Percentiles rank a stretch among this genome's conserved stretches.
Evolutionary conservation across 2,888 invertebrate species (phyloP).

Genomic region (Pemphredon lugubris): DNA sequence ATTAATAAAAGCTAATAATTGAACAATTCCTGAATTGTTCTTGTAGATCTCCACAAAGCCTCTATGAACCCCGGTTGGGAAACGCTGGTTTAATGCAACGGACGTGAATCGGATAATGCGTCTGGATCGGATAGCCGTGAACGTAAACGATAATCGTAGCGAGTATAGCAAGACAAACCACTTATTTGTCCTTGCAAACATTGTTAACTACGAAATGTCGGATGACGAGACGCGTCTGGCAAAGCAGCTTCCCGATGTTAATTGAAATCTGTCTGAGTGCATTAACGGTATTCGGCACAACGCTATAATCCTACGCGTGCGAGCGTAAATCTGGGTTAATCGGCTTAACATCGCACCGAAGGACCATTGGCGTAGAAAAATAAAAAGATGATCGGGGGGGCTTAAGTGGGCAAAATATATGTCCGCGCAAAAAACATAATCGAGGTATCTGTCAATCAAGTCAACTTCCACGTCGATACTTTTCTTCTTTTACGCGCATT

Average conservation of each 20-base stretch:
- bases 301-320: constrained; percentile 38
- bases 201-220: too few relatives aligned
- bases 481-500: not conserved
- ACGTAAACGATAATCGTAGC: too few relatives aligned
- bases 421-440: constrained; percentile 31
- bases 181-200: too few relatives aligned
- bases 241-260: constrained; percentile 19
- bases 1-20: too few relatives aligned
- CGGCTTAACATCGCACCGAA: constrained; percentile 53
- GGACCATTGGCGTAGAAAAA: constrained; percentile 20
- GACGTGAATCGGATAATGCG: too few relatives aligned
- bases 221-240: not conserved
- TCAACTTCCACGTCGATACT: constrained; percentile 19
- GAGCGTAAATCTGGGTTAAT: constrained; percentile 62
- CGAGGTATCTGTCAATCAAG: constrained; percentile 36
- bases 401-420: constrained; percentile 25
- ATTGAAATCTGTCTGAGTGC: constrained; percentile 42
- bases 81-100: too few relatives aligned
- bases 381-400: constrained; percentile 19
- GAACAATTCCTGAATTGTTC: too few relatives aligned
- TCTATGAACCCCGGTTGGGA: too few relatives aligned
- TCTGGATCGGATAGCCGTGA: too few relatives aligned
- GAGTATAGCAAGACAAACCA: too few relatives aligned
- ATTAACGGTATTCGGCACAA: constrained; percentile 43
- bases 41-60: too few relatives aligned